These are phyloP conservation scores for Sesamia nonagrioides DNA, from an alignment of 1,140 invertebrate species.

Conservation along the genomic window DNA sequence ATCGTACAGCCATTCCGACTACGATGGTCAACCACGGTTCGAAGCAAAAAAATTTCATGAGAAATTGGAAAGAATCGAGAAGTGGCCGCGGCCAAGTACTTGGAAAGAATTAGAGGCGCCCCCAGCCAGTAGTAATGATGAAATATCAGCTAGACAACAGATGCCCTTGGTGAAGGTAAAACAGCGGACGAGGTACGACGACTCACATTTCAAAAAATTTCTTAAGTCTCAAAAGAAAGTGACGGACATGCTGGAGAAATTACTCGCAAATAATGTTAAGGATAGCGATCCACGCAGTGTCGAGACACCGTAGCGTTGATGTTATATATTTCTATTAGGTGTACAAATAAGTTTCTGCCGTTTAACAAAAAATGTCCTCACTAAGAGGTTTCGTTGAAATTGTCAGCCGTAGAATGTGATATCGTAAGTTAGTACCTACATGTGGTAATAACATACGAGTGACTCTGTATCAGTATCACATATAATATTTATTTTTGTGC, in stretches of 20 bases:
- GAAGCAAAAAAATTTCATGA: slow-evolving; percentile 62
- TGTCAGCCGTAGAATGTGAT: too few species aligned
- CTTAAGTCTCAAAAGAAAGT: slow-evolving; percentile 80
- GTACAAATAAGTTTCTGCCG: too few species aligned
- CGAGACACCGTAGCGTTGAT: slow-evolving; percentile 59
- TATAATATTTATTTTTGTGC: too few species aligned
- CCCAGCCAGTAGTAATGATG: slow-evolving; percentile 59
- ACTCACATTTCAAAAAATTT: slow-evolving; percentile 75
- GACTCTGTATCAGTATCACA: too few species aligned
- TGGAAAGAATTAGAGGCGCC: slow-evolving; percentile 27
- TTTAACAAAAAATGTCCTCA: too few species aligned
- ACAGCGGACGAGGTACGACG: slow-evolving; percentile 61
- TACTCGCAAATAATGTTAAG: slow-evolving; percentile 66
- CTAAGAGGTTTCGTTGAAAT: too few species aligned
- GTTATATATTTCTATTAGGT: neutral
- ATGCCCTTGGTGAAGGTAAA: slow-evolving; percentile 62
- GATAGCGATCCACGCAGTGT: slow-evolving; percentile 57
- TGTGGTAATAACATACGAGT: too few species aligned
- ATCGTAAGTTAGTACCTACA: too few species aligned
- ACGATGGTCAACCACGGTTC: slow-evolving; percentile 6
- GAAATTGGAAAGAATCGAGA: slow-evolving; percentile 65
- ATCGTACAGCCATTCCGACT: neutral
- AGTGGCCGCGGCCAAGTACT: slow-evolving; percentile 49
- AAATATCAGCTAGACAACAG: slow-evolving; percentile 67
- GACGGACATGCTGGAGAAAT: slow-evolving; percentile 76